Percentiles rank a stretch among this genome's conserved stretches.
Conservation (phyloP, 2,888 invertebrate species). For the Drosophila subquinaria region DNA sequence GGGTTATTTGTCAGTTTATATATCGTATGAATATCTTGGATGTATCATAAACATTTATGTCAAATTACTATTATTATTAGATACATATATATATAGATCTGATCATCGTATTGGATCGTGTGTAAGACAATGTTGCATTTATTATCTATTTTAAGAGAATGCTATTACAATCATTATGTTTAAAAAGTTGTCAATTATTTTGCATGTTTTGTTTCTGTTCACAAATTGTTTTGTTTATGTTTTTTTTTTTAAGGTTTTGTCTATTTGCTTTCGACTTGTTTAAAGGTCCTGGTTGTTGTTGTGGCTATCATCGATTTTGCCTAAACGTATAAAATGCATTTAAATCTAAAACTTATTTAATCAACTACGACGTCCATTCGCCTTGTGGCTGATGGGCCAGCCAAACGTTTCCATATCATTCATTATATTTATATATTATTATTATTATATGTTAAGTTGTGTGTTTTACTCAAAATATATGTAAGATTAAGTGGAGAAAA, state of each 20-base stretch:
- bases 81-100: slow-evolving; percentile 29
- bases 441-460: slow-evolving; percentile 25
- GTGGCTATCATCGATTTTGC: slow-evolving; percentile 27
- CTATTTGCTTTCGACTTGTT: slow-evolving; percentile 15
- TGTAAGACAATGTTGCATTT: slow-evolving; percentile 37
- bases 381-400: slow-evolving; percentile 5
- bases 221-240: slow-evolving; percentile 12
- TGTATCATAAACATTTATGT: slow-evolving; percentile 37
- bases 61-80: slow-evolving; percentile 17
- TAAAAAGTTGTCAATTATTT: slow-evolving; percentile 5
- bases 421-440: slow-evolving; percentile 21
- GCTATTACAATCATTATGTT: slow-evolving; percentile 13
- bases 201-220: slow-evolving; percentile 8
- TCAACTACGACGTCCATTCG: slow-evolving; percentile 43
- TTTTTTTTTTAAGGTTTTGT: slow-evolving; percentile 10
- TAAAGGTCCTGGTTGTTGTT: slow-evolving; percentile 3
- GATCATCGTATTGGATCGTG: slow-evolving; percentile 17
- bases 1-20: slow-evolving; percentile 45
- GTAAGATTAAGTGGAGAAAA: slow-evolving; percentile 42
- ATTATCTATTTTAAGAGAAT: slow-evolving; percentile 35
- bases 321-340: slow-evolving; percentile 74
- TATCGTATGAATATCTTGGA: slow-evolving; percentile 46
- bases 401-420: slow-evolving; percentile 27
- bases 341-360: slow-evolving; percentile 75
- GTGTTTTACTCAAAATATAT: slow-evolving; percentile 36